Conservation (phyloP, 2,888 invertebrate species). For the Trachelus stipa region DNA sequence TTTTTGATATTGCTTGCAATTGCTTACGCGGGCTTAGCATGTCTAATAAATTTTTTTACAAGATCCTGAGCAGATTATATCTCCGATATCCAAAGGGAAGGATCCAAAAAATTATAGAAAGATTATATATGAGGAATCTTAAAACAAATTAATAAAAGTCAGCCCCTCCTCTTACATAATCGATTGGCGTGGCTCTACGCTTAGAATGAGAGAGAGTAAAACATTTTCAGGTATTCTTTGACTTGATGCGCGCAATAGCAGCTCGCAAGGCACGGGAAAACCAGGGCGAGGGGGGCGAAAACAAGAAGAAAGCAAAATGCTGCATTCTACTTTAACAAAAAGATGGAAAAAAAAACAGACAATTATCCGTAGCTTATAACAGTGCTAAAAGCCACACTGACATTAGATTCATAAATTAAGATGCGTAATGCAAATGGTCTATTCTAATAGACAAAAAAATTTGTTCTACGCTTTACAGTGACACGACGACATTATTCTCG, state of each 20-base stretch:
- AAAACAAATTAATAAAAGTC: background rate
- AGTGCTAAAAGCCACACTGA: background rate
- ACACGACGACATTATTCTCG: too few species aligned
- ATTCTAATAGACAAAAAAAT: too few species aligned
- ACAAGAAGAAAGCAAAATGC: slow-evolving; percentile 90
- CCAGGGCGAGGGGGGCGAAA: slow-evolving; percentile 86
- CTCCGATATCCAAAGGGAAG: too few species aligned
- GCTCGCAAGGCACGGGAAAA: slow-evolving; percentile 94
- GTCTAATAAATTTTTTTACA: too few species aligned
- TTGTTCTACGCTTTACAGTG: slow-evolving; percentile 55
- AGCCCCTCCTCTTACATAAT: too few species aligned
- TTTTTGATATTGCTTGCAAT: background rate
- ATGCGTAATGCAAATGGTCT: slow-evolving; percentile 18
- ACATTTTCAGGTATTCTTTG: slow-evolving; percentile 91
- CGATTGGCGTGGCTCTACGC: too few species aligned
- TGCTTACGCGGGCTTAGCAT: too few species aligned
- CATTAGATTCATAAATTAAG: slow-evolving; percentile 14
- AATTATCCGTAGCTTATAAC: slow-evolving; percentile 28
- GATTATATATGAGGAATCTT: background rate
- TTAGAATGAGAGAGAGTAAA: too few species aligned
- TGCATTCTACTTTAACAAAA: slow-evolving; percentile 74
- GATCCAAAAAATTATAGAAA: too few species aligned
- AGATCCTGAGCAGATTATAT: too few species aligned
- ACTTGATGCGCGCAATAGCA: slow-evolving; percentile 98
- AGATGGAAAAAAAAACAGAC: slow-evolving; percentile 1